These are phyloP conservation scores for Cephalopterus ornatus DNA, from an alignment of 2,113 vertebrate genomes.

Conservation along the genomic window DNA sequence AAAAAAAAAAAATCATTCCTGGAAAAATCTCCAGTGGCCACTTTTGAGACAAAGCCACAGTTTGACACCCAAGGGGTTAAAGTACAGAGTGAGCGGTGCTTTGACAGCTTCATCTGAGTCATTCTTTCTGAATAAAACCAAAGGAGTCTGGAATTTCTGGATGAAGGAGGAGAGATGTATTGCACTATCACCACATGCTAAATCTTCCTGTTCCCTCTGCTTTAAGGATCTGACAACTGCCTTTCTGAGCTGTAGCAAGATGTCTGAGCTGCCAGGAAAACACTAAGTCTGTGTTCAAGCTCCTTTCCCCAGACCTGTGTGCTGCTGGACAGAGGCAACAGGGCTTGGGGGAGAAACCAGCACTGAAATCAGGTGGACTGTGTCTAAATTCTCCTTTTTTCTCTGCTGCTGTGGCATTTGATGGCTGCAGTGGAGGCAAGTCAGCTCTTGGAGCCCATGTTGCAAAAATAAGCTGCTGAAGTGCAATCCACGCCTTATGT, in stretches of 20 bases:
- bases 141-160: background rate
- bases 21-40: background rate
- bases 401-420: background rate
- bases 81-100: background rate
- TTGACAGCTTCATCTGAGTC: background rate
- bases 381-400: background rate
- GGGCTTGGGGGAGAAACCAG: background rate
- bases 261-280: background rate
- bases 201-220: background rate
- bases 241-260: background rate
- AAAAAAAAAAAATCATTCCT: rapidly evolving
- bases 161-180: background rate
- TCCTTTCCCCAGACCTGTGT: background rate
- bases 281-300: background rate
- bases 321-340: background rate
- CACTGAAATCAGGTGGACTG: background rate
- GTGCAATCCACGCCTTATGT: background rate
- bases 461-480: background rate
- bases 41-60: background rate
- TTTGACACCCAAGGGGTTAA: background rate
- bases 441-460: background rate
- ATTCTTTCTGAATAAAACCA: background rate
- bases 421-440: background rate
- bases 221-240: background rate
- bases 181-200: background rate